phyloP scores from a whole-genome alignment of 1,140 invertebrate genomes.

The Drosophila sturtevanti region DNA sequence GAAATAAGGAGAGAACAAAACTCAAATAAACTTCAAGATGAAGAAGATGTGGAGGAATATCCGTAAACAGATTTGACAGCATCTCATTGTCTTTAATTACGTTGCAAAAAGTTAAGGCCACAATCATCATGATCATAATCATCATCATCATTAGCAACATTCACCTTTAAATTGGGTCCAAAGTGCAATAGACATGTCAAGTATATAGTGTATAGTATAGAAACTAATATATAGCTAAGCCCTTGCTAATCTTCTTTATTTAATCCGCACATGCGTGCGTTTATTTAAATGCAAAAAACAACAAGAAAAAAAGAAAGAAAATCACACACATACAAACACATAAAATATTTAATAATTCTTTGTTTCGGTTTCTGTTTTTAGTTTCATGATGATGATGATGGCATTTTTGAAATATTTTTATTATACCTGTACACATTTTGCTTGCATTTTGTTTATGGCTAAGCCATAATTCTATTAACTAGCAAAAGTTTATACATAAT shows the following conservation, averaged over 20 bases:
- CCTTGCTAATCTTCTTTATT: background rate
- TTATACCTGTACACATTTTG: background rate
- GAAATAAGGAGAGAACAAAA: constrained; percentile 9
- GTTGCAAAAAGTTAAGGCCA: background rate
- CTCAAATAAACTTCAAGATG: background rate
- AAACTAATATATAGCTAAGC: background rate
- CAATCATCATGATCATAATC: background rate
- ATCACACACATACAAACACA: too few species aligned
- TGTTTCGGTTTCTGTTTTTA: background rate
- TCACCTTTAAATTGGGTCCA: background rate
- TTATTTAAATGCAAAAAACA: too few species aligned
- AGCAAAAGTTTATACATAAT: background rate
- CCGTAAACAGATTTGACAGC: constrained; percentile 19
- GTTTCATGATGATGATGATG: background rate
- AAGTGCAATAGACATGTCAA: background rate
- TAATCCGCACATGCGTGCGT: background rate
- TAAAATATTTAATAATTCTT: background rate
- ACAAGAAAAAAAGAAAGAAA: too few species aligned
- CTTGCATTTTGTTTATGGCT: background rate
- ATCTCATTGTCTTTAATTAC: constrained; percentile 5
- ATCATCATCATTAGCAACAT: background rate
- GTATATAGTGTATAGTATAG: background rate
- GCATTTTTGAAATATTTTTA: too few species aligned
- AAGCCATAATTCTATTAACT: background rate
- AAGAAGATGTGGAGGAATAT: constrained; percentile 36